Conservation (phyloP, 1,140 invertebrate species). For the Papilio aristodemus region DNA sequence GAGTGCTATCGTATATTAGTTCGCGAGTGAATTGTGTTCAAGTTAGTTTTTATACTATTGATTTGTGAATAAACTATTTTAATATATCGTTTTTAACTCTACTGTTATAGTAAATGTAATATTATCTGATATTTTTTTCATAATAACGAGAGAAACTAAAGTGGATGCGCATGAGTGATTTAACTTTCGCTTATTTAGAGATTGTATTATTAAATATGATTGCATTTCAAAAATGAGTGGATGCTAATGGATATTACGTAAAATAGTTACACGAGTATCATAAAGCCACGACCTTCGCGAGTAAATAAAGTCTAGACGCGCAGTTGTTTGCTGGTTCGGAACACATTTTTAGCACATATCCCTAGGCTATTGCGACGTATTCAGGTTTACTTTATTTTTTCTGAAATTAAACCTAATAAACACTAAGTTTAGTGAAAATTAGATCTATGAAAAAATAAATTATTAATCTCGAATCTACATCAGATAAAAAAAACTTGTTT, state of each 20-base stretch:
- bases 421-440: background rate
- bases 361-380: background rate
- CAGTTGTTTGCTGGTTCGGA: conserved; percentile 9
- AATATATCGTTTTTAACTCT: conserved; percentile 20
- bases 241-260: conserved; percentile 26
- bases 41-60: conserved; percentile 27
- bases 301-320: conserved; percentile 29
- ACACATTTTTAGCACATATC: background rate
- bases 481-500: no score
- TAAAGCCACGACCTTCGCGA: background rate
- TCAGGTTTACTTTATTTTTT: background rate
- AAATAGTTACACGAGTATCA: background rate
- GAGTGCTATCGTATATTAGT: conserved; percentile 35
- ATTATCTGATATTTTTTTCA: conserved; percentile 8
- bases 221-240: conserved; percentile 24
- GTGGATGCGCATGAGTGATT: conserved; percentile 65
- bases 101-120: conserved; percentile 3
- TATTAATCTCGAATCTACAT: no score
- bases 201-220: conserved; percentile 35
- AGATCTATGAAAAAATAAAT: no score
- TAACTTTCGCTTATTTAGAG: conserved; percentile 54
- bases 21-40: conserved; percentile 58
- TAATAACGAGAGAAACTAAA: conserved; percentile 46
- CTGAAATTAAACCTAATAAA: background rate
- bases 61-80: conserved; percentile 40